Evolutionary conservation across 2,888 invertebrate species (phyloP).

Genomic region (Xylophagus ater): DNA sequence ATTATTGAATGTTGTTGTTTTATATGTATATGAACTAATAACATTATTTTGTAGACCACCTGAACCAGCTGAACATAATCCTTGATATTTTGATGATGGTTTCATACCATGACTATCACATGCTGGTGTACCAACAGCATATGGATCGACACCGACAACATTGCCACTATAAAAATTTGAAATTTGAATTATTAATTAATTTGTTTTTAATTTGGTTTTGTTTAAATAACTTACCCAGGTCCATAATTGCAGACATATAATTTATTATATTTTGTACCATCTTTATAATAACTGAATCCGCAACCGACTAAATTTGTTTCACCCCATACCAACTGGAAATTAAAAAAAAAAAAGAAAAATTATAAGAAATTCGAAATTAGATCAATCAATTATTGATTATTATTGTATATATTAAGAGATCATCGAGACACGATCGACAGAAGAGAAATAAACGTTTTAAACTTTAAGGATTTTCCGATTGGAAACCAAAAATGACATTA

Average conservation of each 20-base stretch:
- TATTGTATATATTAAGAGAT: no score
- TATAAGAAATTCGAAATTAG: background rate
- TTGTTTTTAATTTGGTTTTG: slow-evolving; percentile 8
- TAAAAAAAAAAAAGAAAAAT: slow-evolving; percentile 1
- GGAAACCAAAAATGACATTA: no score
- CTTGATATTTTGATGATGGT: slow-evolving; percentile 60
- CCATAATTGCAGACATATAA: slow-evolving; percentile 80
- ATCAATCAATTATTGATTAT: no score
- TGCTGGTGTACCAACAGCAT: slow-evolving; percentile 61
- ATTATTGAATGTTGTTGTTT: slow-evolving; percentile 24
- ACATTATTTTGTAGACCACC: slow-evolving; percentile 43
- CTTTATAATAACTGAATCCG: slow-evolving; percentile 74
- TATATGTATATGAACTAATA: slow-evolving; percentile 34
- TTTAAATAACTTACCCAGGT: slow-evolving; percentile 47
- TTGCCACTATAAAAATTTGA: slow-evolving; percentile 50
- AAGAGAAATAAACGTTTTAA: no score
- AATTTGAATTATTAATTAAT: slow-evolving; percentile 6
- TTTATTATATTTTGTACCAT: slow-evolving; percentile 65
- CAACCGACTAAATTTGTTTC: slow-evolving; percentile 77
- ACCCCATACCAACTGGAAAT: slow-evolving; percentile 73
- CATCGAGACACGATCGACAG: no score
- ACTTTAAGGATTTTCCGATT: no score
- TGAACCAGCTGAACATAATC: slow-evolving; percentile 45
- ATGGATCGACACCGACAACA: slow-evolving; percentile 62
- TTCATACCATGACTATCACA: slow-evolving; percentile 59